Conservation (phyloP, 2,113 vertebrate genomes). For the Stigmatopora argus region DNA sequence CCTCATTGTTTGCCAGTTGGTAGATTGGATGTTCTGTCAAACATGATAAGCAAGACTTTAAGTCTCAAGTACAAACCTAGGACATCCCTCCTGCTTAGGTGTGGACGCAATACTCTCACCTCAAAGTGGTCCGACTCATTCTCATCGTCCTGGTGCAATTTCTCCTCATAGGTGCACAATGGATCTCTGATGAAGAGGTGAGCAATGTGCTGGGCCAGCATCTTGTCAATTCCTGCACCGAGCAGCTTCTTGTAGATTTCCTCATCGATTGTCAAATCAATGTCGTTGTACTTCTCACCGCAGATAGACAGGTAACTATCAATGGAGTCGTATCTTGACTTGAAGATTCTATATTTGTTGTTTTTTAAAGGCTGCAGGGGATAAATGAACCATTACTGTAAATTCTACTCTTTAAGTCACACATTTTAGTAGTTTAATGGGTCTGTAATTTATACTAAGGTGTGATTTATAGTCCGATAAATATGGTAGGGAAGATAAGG, state of each 20-base stretch:
- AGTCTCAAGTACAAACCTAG: neutral
- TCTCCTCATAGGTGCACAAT: constrained; percentile 88
- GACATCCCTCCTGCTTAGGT: neutral
- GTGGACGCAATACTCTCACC: constrained; percentile 51
- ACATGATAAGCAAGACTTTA: neutral
- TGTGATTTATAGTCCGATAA: no score
- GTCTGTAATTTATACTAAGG: no score
- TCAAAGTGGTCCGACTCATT: constrained; percentile 99
- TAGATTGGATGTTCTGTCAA: constrained; percentile 93
- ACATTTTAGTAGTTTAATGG: no score
- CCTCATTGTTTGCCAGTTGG: constrained; percentile 99
- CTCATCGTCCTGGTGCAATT: constrained; percentile 91
- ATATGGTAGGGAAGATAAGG: no score
- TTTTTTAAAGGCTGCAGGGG: constrained; percentile 87
- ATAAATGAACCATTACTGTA: neutral
- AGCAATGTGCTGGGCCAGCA: constrained; percentile 94
- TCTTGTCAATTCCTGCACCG: constrained; percentile 89
- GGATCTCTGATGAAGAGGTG: constrained; percentile 98
- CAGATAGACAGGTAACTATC: constrained; percentile 96
- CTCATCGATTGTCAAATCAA: constrained; percentile 90
- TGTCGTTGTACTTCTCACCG: constrained; percentile 97
- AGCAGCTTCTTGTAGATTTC: constrained; percentile 87
- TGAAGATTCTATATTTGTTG: constrained; percentile 90
- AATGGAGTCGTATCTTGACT: constrained; percentile 97
- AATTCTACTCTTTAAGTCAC: no score